A percentile compares a stretch with the other conserved stretches of the same genome.
phyloP scores from a whole-genome alignment of 2,888 invertebrate species.

The Sphinx pinastri region DNA sequence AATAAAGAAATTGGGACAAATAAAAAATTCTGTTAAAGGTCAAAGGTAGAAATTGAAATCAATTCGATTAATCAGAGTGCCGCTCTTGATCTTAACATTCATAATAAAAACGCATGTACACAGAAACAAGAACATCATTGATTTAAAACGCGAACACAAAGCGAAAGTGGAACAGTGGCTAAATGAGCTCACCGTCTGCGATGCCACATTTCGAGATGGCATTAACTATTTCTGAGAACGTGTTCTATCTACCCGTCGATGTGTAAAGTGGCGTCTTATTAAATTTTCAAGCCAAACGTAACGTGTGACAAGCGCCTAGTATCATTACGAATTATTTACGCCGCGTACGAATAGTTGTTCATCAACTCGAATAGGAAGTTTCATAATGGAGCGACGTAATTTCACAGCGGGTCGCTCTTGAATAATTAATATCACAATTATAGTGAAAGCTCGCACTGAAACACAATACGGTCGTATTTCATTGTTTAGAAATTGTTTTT shows the following conservation, averaged over 20 bases:
- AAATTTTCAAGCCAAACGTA: constrained; percentile 14
- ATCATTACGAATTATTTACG: constrained; percentile 38
- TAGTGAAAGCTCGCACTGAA: constrained; percentile 50
- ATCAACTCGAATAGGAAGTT: constrained; percentile 42
- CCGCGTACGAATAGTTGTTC: constrained; percentile 34
- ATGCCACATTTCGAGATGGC: constrained; percentile 22
- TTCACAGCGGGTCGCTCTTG: constrained; percentile 59
- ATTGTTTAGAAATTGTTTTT: constrained; percentile 28
- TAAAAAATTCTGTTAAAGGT: neutral
- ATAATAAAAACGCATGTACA: neutral
- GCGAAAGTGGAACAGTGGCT: constrained; percentile 23
- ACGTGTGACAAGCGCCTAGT: constrained; percentile 16
- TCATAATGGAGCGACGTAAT: constrained; percentile 40
- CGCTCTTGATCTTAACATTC: neutral
- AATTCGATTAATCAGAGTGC: neutral
- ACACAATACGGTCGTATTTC: constrained; percentile 40
- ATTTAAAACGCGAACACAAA: constrained; percentile 22
- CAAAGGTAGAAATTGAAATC: constrained; percentile 2
- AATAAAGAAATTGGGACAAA: too few species aligned
- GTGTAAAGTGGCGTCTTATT: constrained; percentile 18
- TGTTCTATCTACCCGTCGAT: constrained; percentile 19
- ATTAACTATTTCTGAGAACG: constrained; percentile 18
- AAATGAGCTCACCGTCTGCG: constrained; percentile 21
- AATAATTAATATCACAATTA: constrained; percentile 62
- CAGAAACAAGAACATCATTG: constrained; percentile 9